Base-by-base conservation (phyloP, 2,797 vertebrate genomes). In the Lutjanus argentimaculatus region DNA sequence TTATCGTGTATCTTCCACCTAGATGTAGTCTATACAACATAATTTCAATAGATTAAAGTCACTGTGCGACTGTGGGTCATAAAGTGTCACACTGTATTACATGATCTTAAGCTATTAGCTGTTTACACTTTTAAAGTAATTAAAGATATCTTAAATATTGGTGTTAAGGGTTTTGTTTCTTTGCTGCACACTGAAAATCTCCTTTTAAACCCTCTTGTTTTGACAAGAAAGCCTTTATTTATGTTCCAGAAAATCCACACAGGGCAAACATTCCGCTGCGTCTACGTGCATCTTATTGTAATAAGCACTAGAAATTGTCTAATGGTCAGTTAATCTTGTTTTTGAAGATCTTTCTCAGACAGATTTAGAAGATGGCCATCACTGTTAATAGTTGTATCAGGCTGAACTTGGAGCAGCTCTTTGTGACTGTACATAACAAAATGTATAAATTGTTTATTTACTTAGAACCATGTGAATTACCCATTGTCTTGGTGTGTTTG, bases 1-100 rank as follows among this genome's bases (percentile, higher is more conserved):
- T 55, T 56, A 8, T 72, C 30, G 46, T 63, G n/a, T 45, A 65
- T 68, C 69, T 30, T 74, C 19, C 40, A 57, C 21, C 30, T 36
- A 48, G 8, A 56, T 59, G 2, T 53, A 36, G 12, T 43, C 45
- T 0, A 1, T 52, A 7, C 5, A 7, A 3, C 45, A 56, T 51
- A 25, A 58, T 49, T 48, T 14, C 1, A 1, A 42, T 51, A 21
- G 48, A 25, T 79, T 58, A 25, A 30, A 42, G 21, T 57, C 46
- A 51, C 8, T 8, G 15, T 16, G 0, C 7, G 36, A 45, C 53
- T 22, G 16, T 42, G 8, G 8, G 9, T 45, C 13, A 2, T 52
- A 11, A 51, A n/a, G 30, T 62, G 13, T 48, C 2, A 11, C 12
- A 22, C 10, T 56, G 10, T 40, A 48, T 36, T 13, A 30, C 8